phyloP scores from a whole-genome alignment of 1,140 invertebrate genomes.

The Formica exsecta region DNA sequence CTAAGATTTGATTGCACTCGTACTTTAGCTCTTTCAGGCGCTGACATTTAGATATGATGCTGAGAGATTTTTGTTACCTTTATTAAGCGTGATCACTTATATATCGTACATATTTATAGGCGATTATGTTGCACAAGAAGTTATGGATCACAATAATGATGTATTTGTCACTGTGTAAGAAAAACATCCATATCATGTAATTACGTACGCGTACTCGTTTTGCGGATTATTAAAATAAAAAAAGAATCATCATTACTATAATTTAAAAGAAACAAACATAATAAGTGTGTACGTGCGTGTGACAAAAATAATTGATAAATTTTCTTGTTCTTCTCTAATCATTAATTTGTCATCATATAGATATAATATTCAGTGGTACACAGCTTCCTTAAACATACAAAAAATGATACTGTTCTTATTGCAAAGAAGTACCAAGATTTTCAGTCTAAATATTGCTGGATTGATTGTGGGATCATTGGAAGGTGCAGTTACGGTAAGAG shows the following conservation, averaged over 20 bases:
- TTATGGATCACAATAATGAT: slow-evolving; percentile 25
- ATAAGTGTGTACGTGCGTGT: neutral
- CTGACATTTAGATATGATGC: neutral
- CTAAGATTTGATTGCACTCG: neutral
- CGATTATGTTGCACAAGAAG: neutral
- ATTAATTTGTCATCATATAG: neutral
- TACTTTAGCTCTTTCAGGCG: neutral
- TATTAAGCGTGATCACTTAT: neutral
- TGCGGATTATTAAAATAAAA: neutral
- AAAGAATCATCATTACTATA: neutral
- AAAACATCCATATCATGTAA: neutral
- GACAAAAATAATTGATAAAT: neutral
- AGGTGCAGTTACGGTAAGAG: slow-evolving; percentile 9
- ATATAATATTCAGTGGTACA: neutral
- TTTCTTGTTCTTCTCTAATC: neutral
- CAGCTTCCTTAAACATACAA: neutral
- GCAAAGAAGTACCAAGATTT: slow-evolving; percentile 8
- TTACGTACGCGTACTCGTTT: neutral
- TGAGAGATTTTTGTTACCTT: neutral
- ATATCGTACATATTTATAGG: neutral
- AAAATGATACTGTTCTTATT: slow-evolving; percentile 27
- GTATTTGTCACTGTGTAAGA: slow-evolving; percentile 17
- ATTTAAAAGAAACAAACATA: neutral
- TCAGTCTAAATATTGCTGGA: neutral
- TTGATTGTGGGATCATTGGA: slow-evolving; percentile 19